Evolutionary conservation across 2,888 invertebrate species (phyloP).

Genomic region (Teleiodes luculella): DNA sequence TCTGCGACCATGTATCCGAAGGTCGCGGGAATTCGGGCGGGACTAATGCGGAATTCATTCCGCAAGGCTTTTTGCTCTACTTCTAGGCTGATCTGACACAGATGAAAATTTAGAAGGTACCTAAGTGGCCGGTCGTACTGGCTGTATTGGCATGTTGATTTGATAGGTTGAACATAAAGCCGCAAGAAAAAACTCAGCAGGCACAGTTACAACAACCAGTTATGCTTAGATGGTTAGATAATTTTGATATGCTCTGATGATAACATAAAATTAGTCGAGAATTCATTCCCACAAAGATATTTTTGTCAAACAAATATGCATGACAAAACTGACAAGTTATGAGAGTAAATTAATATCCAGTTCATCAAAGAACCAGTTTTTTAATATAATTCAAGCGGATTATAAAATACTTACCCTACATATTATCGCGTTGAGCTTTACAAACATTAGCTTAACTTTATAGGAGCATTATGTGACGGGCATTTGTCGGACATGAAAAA

Average conservation of each 20-base stretch:
- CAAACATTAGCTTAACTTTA: background rate
- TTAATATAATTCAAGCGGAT: slow-evolving; percentile 16
- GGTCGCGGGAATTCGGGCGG: slow-evolving; percentile 63
- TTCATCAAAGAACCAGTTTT: background rate
- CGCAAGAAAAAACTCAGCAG: background rate
- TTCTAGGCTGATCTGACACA: background rate
- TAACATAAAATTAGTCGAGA: background rate
- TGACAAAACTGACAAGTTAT: background rate
- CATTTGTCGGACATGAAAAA: background rate
- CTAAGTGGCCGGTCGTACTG: too few species aligned
- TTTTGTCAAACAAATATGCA: slow-evolving; percentile 13
- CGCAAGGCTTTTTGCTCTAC: slow-evolving; percentile 28
- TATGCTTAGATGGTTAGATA: background rate
- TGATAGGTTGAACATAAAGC: background rate
- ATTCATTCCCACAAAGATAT: background rate
- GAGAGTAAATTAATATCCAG: slow-evolving; percentile 4
- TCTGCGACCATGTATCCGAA: slow-evolving; percentile 62
- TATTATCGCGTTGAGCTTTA: background rate
- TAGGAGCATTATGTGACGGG: background rate
- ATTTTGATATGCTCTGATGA: background rate
- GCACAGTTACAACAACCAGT: background rate
- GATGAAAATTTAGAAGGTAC: slow-evolving; percentile 1
- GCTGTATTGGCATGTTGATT: too few species aligned
- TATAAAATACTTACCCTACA: too few species aligned
- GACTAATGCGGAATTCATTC: slow-evolving; percentile 59